Evolutionary conservation across 2,888 invertebrate genomes (phyloP).

Genomic region (Lagria hirta): DNA sequence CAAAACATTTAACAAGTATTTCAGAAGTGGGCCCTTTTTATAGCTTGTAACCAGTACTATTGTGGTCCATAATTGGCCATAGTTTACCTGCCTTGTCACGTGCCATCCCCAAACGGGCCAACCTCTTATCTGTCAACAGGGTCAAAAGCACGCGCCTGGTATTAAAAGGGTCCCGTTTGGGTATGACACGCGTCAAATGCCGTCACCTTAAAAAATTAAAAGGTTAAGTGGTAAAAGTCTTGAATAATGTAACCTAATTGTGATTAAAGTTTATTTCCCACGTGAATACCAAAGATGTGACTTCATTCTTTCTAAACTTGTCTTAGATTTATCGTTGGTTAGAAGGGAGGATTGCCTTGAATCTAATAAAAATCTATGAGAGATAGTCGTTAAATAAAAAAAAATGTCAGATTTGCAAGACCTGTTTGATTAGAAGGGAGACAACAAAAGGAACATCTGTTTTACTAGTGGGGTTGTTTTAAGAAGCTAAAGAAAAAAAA

Average conservation of each 20-base stretch:
- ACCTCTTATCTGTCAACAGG: slow-evolving; percentile 17
- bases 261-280: slow-evolving; percentile 2
- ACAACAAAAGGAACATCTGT: slow-evolving; percentile 15
- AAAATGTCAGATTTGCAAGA: slow-evolving; percentile 2
- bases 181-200: slow-evolving; percentile 13
- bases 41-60: too few species aligned
- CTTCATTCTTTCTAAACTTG: neutral
- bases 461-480: too few species aligned
- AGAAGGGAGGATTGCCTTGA: too few species aligned
- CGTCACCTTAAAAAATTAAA: slow-evolving; percentile 2
- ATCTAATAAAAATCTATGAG: too few species aligned
- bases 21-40: too few species aligned
- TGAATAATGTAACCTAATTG: slow-evolving; percentile 2
- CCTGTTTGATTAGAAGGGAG: slow-evolving; percentile 15
- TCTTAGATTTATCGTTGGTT: too few species aligned
- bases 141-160: slow-evolving; percentile 8
- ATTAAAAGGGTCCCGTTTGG: slow-evolving; percentile 13
- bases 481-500: slow-evolving; percentile 12
- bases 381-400: slow-evolving; percentile 3
- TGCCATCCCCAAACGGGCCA: slow-evolving; percentile 26
- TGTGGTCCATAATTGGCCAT: too few species aligned
- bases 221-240: slow-evolving; percentile 4
- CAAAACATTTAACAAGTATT: too few species aligned
- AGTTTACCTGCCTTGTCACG: too few species aligned
- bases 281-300: neutral